Evolutionary conservation across 2,113 vertebrate genomes (phyloP).

Genomic region (Elgaria multicarinata): DNA sequence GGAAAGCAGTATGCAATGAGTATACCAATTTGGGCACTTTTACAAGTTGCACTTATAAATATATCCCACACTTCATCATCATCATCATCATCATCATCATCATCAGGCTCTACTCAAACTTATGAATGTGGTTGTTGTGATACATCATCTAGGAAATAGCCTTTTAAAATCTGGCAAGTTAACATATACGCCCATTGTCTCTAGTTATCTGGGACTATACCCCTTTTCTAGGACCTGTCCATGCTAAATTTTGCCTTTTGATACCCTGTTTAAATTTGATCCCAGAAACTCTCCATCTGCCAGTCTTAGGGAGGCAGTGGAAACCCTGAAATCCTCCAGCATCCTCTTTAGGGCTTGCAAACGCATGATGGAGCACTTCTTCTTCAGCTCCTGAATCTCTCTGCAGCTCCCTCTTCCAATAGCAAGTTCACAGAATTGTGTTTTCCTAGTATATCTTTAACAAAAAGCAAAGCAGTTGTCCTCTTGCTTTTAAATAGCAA

Average conservation of each 20-base stretch:
- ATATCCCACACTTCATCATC: too few species aligned
- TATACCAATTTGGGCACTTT: not conserved
- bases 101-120: not conserved
- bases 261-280: not conserved
- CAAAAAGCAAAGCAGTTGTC: not conserved
- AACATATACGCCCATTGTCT: not conserved
- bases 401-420: too few species aligned
- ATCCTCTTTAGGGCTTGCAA: too few species aligned
- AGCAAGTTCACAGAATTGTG: too few species aligned
- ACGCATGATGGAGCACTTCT: too few species aligned
- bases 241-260: not conserved
- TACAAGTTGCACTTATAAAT: too few species aligned
- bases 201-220: too few species aligned
- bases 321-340: too few species aligned
- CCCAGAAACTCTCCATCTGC: too few species aligned
- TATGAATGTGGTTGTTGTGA: not conserved
- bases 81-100: too few species aligned
- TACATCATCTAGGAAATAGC: not conserved
- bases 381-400: too few species aligned
- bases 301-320: too few species aligned
- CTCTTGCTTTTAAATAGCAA: not conserved
- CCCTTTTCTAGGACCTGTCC: not conserved
- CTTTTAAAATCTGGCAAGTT: not conserved
- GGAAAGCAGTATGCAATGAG: not conserved
- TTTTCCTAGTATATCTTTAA: not conserved